Percentiles rank a stretch among this genome's conserved stretches.
phyloP scores from a whole-genome alignment of 2,113 vertebrate species.

The Columbina picui region DNA sequence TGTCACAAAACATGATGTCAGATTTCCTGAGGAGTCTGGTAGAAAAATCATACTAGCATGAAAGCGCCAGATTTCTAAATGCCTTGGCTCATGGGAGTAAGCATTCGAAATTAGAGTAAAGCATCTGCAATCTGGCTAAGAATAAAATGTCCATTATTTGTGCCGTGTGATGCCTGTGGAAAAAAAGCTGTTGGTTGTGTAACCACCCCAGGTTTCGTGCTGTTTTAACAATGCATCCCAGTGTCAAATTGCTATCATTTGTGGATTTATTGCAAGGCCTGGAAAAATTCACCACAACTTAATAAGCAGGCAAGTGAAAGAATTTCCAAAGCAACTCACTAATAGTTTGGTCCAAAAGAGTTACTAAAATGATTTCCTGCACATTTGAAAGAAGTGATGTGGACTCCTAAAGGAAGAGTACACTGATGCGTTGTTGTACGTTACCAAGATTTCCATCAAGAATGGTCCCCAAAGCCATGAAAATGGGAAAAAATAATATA shows the following conservation, averaged over 20 bases:
- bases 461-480: rapidly evolving
- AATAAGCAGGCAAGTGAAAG: not conserved
- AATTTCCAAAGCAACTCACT: not conserved
- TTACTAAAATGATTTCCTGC: not conserved
- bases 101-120: not conserved
- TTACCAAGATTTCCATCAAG: not conserved
- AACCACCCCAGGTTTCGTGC: not conserved
- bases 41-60: not conserved
- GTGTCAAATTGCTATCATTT: not conserved
- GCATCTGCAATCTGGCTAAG: not conserved
- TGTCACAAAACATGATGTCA: slow-evolving; percentile 5
- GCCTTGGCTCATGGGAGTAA: not conserved
- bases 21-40: slow-evolving; percentile 23
- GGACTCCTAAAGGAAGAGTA: not conserved
- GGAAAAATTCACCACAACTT: not conserved
- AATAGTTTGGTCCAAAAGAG: not conserved
- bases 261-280: not conserved
- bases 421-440: not conserved
- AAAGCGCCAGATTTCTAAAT: slow-evolving; percentile 6
- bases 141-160: slow-evolving; percentile 2
- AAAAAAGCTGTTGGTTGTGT: not conserved
- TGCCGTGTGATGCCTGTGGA: not conserved
- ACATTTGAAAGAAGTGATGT: rapidly evolving
- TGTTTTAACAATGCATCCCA: not conserved
- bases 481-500: not conserved